Evolutionary conservation across 2,113 vertebrate species (phyloP).

Genomic region (Vulpes ferrilata): DNA sequence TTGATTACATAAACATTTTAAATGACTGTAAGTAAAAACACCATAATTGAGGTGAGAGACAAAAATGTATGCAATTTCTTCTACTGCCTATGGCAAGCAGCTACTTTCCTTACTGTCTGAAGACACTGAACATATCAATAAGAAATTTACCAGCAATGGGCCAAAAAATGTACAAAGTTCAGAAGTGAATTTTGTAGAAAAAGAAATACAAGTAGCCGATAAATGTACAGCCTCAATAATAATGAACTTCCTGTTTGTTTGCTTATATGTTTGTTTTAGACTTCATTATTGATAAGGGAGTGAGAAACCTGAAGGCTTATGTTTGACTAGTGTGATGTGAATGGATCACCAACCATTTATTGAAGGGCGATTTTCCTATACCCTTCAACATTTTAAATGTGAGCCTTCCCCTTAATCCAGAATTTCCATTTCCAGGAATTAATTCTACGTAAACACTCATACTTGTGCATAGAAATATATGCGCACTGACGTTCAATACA

Average conservation of each 20-base stretch:
- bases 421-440: slow-evolving; percentile 22
- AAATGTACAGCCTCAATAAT: neutral
- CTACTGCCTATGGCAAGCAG: neutral
- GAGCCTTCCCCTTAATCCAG: neutral
- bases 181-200: neutral
- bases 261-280: neutral
- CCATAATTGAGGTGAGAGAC: slow-evolving; percentile 2
- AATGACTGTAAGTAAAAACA: neutral
- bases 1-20: slow-evolving; percentile 4
- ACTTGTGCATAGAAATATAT: neutral
- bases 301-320: neutral
- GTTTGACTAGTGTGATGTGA: neutral
- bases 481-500: neutral
- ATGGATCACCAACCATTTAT: neutral
- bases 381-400: neutral
- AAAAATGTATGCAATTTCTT: neutral
- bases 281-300: neutral
- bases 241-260: neutral
- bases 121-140: neutral
- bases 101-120: neutral
- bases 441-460: slow-evolving; percentile 14
- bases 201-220: neutral
- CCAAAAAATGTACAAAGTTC: neutral
- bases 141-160: neutral
- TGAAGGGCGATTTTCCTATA: neutral